Base-by-base conservation (phyloP, 2,888 invertebrate genomes). In the Oegoconia quadripuncta region DNA sequence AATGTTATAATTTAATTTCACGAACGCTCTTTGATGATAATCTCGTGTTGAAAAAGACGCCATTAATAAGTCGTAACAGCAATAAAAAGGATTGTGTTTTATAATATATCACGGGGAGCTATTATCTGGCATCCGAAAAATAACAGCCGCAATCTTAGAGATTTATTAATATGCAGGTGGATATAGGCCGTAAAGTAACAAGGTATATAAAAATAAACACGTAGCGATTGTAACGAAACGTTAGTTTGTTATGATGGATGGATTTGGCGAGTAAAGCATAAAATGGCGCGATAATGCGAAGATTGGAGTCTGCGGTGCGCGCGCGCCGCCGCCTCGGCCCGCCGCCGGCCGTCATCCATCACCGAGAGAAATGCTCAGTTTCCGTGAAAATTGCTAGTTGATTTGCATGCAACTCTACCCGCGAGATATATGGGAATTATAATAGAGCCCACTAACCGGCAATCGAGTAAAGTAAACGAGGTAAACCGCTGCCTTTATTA, bases 41-140 rank as follows among this genome's bases (percentile, higher is more conserved):
- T 67, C 60, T 52, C 37, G 50, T 53, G 72, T 56, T 74, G 74
- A 76, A 72, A 74, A 70, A 71, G 52, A 55, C 50, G 45, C 59
- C 68, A 73, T 74, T 73, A 71, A 70, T 68, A 72, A 73, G 60
- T 68, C 66, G 51, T 59, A 60, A 49, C 45, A 44, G 60, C 53
- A 61, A 72, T 76, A 74, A 76, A 71, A 66, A 67, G 68, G 63
- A 73, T 69, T 65, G 55, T 59, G 64, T 66, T 64, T 62, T 65
- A 63, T 69, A 64, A 66, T 77, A 73, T 69, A 66, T 74, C 64
- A 74, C 64, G 60, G 59, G 62, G 52, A 59, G 60, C 66, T 64
- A 70, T 69, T 70, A 73, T 68, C 61, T 64, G 64, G 60, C 66
- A 60, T 67, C 48, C 57, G 51, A 68, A 68, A 74, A 68, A 66